Evolutionary conservation across 2,113 vertebrate genomes (phyloP).

Genomic region (Vulpes vulpes): DNA sequence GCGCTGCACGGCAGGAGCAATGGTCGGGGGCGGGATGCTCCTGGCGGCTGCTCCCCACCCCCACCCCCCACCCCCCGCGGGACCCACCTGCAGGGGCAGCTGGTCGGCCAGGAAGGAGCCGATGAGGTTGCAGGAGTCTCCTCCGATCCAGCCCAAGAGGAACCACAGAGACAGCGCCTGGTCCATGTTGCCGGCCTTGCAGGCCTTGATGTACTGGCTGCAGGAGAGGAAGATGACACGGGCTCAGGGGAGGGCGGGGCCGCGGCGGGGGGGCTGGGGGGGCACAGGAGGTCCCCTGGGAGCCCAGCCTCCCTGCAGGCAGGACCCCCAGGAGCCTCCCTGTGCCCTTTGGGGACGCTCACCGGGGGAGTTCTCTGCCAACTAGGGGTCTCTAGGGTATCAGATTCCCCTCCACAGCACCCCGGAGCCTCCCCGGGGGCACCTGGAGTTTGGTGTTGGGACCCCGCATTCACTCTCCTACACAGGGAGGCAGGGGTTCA

Average conservation of each 20-base stretch:
- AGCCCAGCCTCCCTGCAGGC: background rate
- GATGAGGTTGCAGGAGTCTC: constrained; percentile 96
- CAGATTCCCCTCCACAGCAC: background rate
- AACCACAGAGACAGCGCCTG: constrained; percentile 96
- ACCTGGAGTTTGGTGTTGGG: background rate
- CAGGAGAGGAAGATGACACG: accelerated
- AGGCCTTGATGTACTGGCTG: constrained; percentile 96
- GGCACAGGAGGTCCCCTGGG: background rate
- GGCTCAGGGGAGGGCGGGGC: accelerated
- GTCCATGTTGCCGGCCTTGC: constrained; percentile 95
- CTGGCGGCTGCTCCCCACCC: no score
- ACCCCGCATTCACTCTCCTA: background rate
- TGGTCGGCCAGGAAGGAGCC: constrained; percentile 97
- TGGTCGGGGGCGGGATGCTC: no score
- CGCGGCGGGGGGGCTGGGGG: no score
- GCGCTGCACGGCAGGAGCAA: accelerated
- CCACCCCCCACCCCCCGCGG: background rate
- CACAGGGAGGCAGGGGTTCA: background rate
- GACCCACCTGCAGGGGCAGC: constrained; percentile 95
- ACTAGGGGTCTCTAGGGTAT: background rate
- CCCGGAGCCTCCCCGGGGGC: background rate
- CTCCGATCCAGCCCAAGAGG: constrained; percentile 95
- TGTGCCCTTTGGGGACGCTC: background rate
- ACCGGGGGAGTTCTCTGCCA: accelerated
- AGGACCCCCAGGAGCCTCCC: background rate